Evolutionary conservation across 2,797 vertebrate genomes (phyloP), one percentile per base, ranked within the genome.

Genomic region (Euthynnus affinis): DNA sequence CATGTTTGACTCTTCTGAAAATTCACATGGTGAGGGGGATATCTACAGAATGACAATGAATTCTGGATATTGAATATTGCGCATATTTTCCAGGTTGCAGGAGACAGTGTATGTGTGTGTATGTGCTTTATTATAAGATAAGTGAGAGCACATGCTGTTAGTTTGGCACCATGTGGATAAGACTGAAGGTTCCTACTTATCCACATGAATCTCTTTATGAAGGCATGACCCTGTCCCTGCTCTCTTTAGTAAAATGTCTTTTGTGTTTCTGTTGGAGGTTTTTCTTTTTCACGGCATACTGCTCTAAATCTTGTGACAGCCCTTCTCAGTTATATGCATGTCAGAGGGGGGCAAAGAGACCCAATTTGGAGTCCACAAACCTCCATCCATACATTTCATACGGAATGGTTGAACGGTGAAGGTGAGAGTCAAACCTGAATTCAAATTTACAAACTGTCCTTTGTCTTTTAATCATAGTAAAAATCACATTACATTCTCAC

Each of bases 81-180:
- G 29, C 40, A 3, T 20, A 1, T 25, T 44, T 32, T 25, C 13
- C 49, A 53, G 40, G 18, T 61, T 25, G 8, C 3, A 25, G 22
- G 12, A 58, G 17, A 52, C 3, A 74, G 22, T 27, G 25, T 59
- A 6, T 74, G 17, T n/a, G n/a, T 18, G 22, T 27, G 25, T 59
- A 6, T 74, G 17, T n/a, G n/a, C n/a, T 68, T 64, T 62, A 56
- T 59, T 67, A 44, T 32, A 57, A 71, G 55, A 58, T 77, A 74
- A 85, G 71, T 84, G 70, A 71, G 81, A 69, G 79, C 86, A 74
- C 81, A 88, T 87, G 86, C 64, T 59, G 27, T 71, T 73, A 20
- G 58, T 83, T 64, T 74, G 29, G 71, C 18, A 57, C 7, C 61
- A 42, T 65, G 71, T 64, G 71, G 59, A 66, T 58, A 27, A 48